Evolutionary conservation across 2,888 invertebrate species (phyloP).

Genomic region (Scaptomyza polygonia): DNA sequence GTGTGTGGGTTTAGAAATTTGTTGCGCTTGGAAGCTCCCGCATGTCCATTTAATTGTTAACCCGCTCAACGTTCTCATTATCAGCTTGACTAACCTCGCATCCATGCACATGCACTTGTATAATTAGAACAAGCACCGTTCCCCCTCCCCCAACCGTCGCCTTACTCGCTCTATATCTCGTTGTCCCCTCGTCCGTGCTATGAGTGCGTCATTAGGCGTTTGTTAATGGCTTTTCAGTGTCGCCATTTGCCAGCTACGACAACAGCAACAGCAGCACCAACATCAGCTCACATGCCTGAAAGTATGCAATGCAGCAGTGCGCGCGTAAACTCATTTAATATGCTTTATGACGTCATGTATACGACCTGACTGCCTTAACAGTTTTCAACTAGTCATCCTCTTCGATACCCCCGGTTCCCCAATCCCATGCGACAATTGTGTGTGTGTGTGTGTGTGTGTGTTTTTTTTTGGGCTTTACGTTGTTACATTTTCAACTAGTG

Average conservation of each 20-base stretch:
- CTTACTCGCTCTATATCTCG: constrained; percentile 8
- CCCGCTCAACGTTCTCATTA: constrained; percentile 52
- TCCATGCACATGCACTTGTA: constrained; percentile 11
- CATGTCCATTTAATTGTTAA: constrained; percentile 58
- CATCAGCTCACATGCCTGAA: constrained; percentile 39
- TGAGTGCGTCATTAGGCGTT: constrained; percentile 74
- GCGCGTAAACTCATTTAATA: constrained; percentile 72
- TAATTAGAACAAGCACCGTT: constrained; percentile 6
- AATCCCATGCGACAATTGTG: constrained; percentile 42
- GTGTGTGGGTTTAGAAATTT: neutral
- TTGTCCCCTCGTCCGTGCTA: constrained; percentile 43
- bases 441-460: constrained; percentile 14
- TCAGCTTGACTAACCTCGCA: constrained; percentile 53
- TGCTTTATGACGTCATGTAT: constrained; percentile 75
- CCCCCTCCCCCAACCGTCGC: neutral
- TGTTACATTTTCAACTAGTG: constrained; percentile 28
- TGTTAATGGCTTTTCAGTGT: constrained; percentile 81
- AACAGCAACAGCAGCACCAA: constrained; percentile 6
- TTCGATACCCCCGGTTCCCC: neutral
- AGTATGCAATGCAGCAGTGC: constrained; percentile 51
- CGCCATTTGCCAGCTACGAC: constrained; percentile 46
- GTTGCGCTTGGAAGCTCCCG: constrained; percentile 23
- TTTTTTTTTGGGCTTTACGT: constrained; percentile 20
- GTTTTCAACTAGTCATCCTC: constrained; percentile 40
- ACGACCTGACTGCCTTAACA: constrained; percentile 33